Percentiles rank a stretch among this genome's conserved stretches.
phyloP scores from a whole-genome alignment of 1,140 invertebrate species.

The Telenomus remus region DNA sequence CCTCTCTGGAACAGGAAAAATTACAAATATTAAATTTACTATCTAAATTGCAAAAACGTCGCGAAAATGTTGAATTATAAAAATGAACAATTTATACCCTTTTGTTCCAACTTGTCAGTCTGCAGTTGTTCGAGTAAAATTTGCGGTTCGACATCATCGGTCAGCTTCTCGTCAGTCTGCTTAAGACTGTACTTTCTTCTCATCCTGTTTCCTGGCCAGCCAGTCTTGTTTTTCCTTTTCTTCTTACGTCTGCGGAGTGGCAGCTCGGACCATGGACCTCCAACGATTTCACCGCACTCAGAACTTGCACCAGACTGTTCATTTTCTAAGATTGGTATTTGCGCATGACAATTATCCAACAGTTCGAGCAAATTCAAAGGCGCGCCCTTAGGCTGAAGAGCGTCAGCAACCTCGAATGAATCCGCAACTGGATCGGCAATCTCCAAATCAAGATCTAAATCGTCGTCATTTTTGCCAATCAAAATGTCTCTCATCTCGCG shows the following conservation, averaged over 20 bases:
- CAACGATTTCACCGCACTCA: slow-evolving; percentile 67
- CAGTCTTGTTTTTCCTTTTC: slow-evolving; percentile 77
- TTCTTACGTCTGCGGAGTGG: slow-evolving; percentile 67
- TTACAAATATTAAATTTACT: too few relatives aligned
- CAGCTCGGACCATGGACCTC: slow-evolving; percentile 53
- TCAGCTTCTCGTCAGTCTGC: slow-evolving; percentile 27
- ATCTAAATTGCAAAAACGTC: too few relatives aligned
- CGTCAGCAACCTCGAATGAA: slow-evolving; percentile 33
- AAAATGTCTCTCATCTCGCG: slow-evolving; percentile 69
- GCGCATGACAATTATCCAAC: slow-evolving; percentile 69
- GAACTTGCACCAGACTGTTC: slow-evolving; percentile 70
- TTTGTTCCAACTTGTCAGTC: background rate
- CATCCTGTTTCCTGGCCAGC: slow-evolving; percentile 79
- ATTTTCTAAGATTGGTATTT: slow-evolving; percentile 63
- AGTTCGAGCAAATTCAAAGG: slow-evolving; percentile 69
- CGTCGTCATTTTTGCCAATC: slow-evolving; percentile 45
- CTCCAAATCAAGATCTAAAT: slow-evolving; percentile 60
- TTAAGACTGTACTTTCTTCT: slow-evolving; percentile 65
- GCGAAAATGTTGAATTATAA: too few relatives aligned
- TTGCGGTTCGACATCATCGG: slow-evolving; percentile 5
- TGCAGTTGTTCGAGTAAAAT: background rate
- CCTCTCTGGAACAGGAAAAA: slow-evolving; percentile 2
- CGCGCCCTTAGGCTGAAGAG: slow-evolving; percentile 63
- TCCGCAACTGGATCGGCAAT: slow-evolving; percentile 32
- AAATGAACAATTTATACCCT: too few relatives aligned